Evolutionary conservation across 2,113 vertebrate species (phyloP), one percentile per base, ranked within the genome.

Genomic region (Paramormyrops kingsleyae): DNA sequence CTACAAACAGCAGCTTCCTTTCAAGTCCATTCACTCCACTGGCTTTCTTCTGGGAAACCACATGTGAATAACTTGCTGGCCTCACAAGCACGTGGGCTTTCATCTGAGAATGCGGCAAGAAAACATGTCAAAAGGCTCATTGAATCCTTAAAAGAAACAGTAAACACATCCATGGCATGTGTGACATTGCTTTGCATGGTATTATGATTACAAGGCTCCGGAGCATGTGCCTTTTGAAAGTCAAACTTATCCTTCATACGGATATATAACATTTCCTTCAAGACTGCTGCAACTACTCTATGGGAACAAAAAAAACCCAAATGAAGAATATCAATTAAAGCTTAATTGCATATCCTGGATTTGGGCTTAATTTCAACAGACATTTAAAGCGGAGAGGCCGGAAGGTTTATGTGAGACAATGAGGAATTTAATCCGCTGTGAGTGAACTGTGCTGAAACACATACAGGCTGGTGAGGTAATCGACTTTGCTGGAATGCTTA

Each of bases 351-450:
- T 24, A 35, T 39, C 90, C 87, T 92, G 90, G 89, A 88, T 15
- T 89, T 77, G 89, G 91, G 92, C 94, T 93, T 93, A 94, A 95
- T 92, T 88, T 93, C 88, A 44, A 89, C 90, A 92, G 92, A 93
- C 91, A 93, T 93, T 93, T 93, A 92, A 87, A 27, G 92, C 90
- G 91, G 91, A 91, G 91, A 91, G 92, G 90, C 91, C 53, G 91
- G 44, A 59, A 59, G 88, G 77, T 83, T 89, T 77, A 94, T 92
- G 90, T 91, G 94, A 93, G 94, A 95, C 93, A 94, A 95, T 94
- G 92, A 94, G 94, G 95, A 95, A 95, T 95, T 95, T 94, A 95
- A 95, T 95, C 94, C 94, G 94, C 94, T 94, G 94, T 92, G 94
- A 95, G 94, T 93, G 93, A 95, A 95, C 94, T 94, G 94, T 95